Percentiles rank a stretch among this genome's conserved stretches.
Conservation (phyloP, 2,113 vertebrate genomes). For the Ptychochromis oligacanthus region DNA sequence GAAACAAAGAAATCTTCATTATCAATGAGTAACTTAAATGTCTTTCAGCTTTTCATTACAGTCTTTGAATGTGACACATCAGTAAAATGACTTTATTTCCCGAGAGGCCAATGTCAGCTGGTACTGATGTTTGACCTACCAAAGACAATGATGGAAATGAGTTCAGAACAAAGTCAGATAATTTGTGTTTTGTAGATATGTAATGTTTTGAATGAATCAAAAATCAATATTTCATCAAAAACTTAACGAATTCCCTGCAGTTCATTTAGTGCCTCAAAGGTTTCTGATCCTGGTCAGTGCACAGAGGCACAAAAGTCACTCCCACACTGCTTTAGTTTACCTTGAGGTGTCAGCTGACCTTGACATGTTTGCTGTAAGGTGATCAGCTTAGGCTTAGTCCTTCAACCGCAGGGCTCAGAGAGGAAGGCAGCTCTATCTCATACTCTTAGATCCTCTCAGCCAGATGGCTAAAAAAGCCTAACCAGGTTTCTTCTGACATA, state of each 20-base stretch:
- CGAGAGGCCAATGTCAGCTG: not conserved
- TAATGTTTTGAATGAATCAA: not conserved
- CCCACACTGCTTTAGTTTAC: not conserved
- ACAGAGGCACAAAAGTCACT: accelerated
- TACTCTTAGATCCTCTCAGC: constrained; percentile 29
- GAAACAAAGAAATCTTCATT: no score
- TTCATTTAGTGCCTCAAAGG: not conserved
- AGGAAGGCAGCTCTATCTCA: constrained; percentile 10
- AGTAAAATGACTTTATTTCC: no score
- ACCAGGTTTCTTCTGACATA: not conserved
- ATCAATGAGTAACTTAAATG: no score
- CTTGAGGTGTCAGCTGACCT: constrained; percentile 29
- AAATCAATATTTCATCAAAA: not conserved
- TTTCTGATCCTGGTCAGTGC: not conserved
- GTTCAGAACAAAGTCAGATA: not conserved
- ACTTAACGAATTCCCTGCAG: accelerated
- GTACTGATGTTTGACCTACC: accelerated
- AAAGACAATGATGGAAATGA: accelerated
- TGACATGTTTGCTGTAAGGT: not conserved
- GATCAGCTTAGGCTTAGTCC: constrained; percentile 63
- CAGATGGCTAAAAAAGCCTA: constrained; percentile 18
- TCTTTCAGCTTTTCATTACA: no score
- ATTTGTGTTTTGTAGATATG: not conserved
- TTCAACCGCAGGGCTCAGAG: not conserved
- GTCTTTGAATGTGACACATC: no score